Percentiles rank a stretch among this genome's conserved stretches.
Evolutionary conservation across 1,140 invertebrate species (phyloP).

Genomic region (Pseudomyrmex pallidus): DNA sequence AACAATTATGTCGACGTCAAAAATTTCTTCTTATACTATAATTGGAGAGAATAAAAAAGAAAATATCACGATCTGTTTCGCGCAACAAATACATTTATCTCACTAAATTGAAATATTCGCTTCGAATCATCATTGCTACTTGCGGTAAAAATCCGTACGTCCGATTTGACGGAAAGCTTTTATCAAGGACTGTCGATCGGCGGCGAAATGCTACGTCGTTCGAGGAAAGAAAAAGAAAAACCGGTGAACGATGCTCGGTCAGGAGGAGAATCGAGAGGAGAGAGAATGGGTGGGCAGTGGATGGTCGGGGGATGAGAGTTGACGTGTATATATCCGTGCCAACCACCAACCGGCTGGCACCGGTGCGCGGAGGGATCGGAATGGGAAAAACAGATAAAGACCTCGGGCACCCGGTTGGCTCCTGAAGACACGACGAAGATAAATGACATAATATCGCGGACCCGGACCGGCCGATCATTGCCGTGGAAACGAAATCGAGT

Average conservation of each 20-base stretch:
- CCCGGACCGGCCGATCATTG: slow-evolving; percentile 79
- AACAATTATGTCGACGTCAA: too few species aligned
- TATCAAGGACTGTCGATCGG: slow-evolving; percentile 53
- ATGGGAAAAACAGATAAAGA: slow-evolving; percentile 72
- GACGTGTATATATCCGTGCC: slow-evolving; percentile 68
- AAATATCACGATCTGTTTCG: too few species aligned
- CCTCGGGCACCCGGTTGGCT: slow-evolving; percentile 58
- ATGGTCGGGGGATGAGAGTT: slow-evolving; percentile 31
- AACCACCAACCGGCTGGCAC: slow-evolving; percentile 62
- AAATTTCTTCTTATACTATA: too few species aligned
- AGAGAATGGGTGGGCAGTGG: slow-evolving; percentile 23
- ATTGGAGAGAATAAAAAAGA: too few species aligned
- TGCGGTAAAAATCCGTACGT: slow-evolving; percentile 48
- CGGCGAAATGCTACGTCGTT: slow-evolving; percentile 30
- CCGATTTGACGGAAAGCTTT: slow-evolving; percentile 60
- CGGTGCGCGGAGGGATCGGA: slow-evolving; percentile 32
- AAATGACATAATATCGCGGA: slow-evolving; percentile 84
- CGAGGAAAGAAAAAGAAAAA: slow-evolving; percentile 10
- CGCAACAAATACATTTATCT: too few species aligned
- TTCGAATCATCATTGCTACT: slow-evolving; percentile 18
- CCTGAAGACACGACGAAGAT: slow-evolving; percentile 81
- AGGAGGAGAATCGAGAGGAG: slow-evolving; percentile 13
- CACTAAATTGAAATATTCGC: not conserved
- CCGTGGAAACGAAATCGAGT: slow-evolving; percentile 79
- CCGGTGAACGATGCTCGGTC: slow-evolving; percentile 13